Percentiles rank a stretch among this genome's conserved stretches.
phyloP scores from a whole-genome alignment of 2,888 invertebrate genomes.

The Epiblema foenella region DNA sequence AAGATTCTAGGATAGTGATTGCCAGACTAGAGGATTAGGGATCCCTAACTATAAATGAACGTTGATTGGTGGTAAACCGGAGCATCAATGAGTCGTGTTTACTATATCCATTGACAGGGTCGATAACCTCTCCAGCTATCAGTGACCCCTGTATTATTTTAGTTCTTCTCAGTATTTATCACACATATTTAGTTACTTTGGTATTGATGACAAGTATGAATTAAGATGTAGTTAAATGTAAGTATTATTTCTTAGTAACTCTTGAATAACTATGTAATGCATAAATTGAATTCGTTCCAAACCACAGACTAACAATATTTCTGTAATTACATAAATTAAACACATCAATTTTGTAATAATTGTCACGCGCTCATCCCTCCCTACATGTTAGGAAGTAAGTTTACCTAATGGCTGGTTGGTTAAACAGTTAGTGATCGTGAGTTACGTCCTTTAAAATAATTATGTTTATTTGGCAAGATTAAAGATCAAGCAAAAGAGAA shows the following conservation, averaged over 20 bases:
- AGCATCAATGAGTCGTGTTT: conserved; percentile 46
- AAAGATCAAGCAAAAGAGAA: too few species aligned
- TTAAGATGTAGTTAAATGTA: neutral
- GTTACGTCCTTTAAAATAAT: too few species aligned
- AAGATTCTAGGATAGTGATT: neutral
- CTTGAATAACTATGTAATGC: too few species aligned
- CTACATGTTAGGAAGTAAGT: too few species aligned
- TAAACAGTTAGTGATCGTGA: too few species aligned
- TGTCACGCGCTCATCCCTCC: too few species aligned
- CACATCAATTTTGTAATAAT: too few species aligned
- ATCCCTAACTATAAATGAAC: conserved; percentile 40
- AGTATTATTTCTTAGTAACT: neutral
- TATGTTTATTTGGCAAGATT: too few species aligned
- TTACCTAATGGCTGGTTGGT: too few species aligned
- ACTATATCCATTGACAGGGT: conserved; percentile 42
- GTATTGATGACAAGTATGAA: conserved; percentile 1
- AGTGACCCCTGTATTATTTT: conserved; percentile 30
- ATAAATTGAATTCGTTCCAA: too few species aligned
- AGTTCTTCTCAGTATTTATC: conserved; percentile 22
- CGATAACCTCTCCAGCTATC: conserved; percentile 40
- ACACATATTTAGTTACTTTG: conserved; percentile 22
- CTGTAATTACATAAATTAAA: too few species aligned
- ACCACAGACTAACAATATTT: too few species aligned
- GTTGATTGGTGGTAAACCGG: conserved; percentile 44
- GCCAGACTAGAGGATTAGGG: conserved; percentile 15